phyloP scores from a whole-genome alignment of 1,140 invertebrate genomes.

The Trigoniulus corallinus region DNA sequence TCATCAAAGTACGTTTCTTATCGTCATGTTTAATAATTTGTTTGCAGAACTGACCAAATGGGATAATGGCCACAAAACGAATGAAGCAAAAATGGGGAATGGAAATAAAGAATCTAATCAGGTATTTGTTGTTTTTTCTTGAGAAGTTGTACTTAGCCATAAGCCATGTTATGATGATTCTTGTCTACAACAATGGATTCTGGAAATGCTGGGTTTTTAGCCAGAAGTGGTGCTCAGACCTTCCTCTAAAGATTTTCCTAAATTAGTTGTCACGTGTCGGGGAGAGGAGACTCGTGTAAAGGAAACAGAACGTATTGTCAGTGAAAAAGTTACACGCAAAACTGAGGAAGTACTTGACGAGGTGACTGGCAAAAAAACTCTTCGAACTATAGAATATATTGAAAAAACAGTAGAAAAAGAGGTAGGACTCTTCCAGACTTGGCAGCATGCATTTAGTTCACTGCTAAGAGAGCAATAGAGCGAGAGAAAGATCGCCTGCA shows the following conservation, averaged over 20 bases:
- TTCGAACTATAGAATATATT: slow-evolving; percentile 78
- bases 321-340: slow-evolving; percentile 65
- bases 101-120: too few relatives aligned
- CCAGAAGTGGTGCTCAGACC: slow-evolving; percentile 4
- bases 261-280: slow-evolving; percentile 59
- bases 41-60: not conserved
- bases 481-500: slow-evolving; percentile 25
- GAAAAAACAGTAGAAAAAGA: slow-evolving; percentile 89
- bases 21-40: not conserved
- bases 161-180: too few relatives aligned
- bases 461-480: not conserved
- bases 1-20: not conserved
- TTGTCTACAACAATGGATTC: too few relatives aligned
- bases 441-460: not conserved
- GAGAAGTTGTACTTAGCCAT: too few relatives aligned
- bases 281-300: slow-evolving; percentile 56
- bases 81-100: too few relatives aligned
- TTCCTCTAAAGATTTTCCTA: slow-evolving; percentile 42
- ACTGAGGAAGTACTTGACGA: slow-evolving; percentile 78
- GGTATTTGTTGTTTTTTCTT: too few relatives aligned
- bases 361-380: slow-evolving; percentile 58
- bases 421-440: slow-evolving; percentile 49
- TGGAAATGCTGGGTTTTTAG: not conserved
- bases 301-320: slow-evolving; percentile 72
- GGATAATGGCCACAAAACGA: not conserved